These are phyloP conservation scores for Temnothorax ravouxi DNA, from an alignment of 2,888 invertebrate species.

Conservation along the genomic window DNA sequence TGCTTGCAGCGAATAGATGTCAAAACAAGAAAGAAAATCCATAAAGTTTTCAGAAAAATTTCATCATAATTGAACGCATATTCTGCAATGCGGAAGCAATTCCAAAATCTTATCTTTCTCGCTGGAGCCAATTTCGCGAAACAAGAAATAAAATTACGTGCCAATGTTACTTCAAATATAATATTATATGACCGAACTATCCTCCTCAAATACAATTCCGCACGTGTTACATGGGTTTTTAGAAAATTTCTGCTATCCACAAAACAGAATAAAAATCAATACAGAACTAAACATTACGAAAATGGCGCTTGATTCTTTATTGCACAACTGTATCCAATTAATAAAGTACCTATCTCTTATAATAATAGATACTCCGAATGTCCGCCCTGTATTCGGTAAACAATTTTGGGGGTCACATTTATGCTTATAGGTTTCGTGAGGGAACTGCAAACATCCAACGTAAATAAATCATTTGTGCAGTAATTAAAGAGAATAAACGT, in stretches of 20 bases:
- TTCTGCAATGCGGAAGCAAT: too few species aligned
- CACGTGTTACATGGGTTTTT: too few species aligned
- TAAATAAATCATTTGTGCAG: neutral
- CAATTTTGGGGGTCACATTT: neutral
- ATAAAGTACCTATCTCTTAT: neutral
- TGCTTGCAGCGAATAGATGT: neutral
- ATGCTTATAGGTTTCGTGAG: neutral
- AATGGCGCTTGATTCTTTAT: too few species aligned
- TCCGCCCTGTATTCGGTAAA: neutral
- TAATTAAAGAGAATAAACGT: slow-evolving; percentile 9
- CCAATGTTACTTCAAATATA: too few species aligned
- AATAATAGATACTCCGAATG: neutral
- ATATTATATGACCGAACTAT: too few species aligned
- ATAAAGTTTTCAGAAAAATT: neutral
- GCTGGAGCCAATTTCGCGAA: too few species aligned
- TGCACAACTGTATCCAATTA: neutral
- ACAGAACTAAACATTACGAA: too few species aligned
- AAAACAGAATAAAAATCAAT: too few species aligned
- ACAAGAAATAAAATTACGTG: too few species aligned
- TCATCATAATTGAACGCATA: neutral
- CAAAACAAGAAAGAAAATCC: neutral
- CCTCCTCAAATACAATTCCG: too few species aligned
- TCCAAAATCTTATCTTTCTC: too few species aligned
- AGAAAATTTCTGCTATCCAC: too few species aligned
- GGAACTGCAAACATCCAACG: neutral